These are phyloP conservation scores for Anolis carolinensis DNA, from an alignment of 2,113 vertebrate species.

Conservation along the genomic window DNA sequence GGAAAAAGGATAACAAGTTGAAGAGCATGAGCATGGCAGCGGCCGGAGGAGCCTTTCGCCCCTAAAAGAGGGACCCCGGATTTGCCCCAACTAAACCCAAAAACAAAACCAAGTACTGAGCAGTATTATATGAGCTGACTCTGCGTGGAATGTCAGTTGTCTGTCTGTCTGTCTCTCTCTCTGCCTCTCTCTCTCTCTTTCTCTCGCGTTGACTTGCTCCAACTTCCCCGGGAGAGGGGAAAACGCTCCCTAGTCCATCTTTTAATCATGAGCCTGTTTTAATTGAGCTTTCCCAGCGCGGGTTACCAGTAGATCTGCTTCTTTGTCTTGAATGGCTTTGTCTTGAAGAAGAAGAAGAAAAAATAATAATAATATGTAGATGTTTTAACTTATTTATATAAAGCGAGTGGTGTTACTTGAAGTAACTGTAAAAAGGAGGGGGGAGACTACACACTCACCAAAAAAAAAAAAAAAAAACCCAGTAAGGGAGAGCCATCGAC, in stretches of 20 bases:
- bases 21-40: conserved; percentile 99
- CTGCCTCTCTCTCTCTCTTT: conserved; percentile 56
- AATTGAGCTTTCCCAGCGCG: conserved; percentile 82
- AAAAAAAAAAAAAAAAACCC: conserved; percentile 34
- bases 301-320: conserved; percentile 87
- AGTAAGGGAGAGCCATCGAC: conserved; percentile 12
- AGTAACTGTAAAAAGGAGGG: conserved; percentile 82
- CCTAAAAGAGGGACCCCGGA: conserved; percentile 74
- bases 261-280: conserved; percentile 88
- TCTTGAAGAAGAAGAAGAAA: conserved; percentile 76
- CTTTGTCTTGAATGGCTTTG: conserved; percentile 92
- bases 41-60: conserved; percentile 93
- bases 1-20: conserved; percentile 99
- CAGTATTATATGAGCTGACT: conserved; percentile 79
- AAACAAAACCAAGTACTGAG: conserved; percentile 77
- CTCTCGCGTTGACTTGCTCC: conserved; percentile 85
- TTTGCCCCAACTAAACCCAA: background rate
- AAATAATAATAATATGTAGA: conserved; percentile 67
- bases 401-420: conserved; percentile 88
- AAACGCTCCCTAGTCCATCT: conserved; percentile 81
- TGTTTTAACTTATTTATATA: conserved; percentile 98
- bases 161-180: background rate
- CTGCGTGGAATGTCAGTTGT: conserved; percentile 79
- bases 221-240: conserved; percentile 84
- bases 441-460: background rate